Evolutionary conservation across 2,113 vertebrate genomes (phyloP).

Genomic region (Oreochromis aureus): DNA sequence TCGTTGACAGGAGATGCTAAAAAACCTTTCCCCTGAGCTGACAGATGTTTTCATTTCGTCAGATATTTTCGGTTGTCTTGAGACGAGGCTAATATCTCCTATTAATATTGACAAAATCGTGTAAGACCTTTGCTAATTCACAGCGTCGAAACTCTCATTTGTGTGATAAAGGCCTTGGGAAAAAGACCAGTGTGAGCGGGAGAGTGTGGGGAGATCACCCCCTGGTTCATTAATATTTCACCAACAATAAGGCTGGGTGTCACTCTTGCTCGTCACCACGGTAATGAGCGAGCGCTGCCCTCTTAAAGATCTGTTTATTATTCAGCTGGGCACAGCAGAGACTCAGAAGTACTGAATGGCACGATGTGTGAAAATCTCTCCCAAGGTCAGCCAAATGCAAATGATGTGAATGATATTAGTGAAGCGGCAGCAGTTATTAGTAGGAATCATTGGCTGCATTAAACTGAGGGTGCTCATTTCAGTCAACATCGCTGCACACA

Average conservation of each 20-base stretch:
- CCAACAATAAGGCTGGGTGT: conserved; percentile 46
- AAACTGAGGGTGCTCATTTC: background rate
- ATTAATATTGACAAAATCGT: conserved; percentile 38
- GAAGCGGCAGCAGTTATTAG: background rate
- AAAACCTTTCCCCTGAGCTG: background rate
- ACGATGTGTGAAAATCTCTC: conserved; percentile 28
- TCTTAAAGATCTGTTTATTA: conserved; percentile 56
- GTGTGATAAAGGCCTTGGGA: conserved; percentile 1
- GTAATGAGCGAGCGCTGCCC: conserved; percentile 43
- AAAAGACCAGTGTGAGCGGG: background rate
- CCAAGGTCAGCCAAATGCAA: conserved; percentile 45
- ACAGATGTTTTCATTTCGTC: conserved; percentile 49
- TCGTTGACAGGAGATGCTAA: conserved; percentile 18
- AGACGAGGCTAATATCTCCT: conserved; percentile 23
- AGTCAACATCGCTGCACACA: background rate
- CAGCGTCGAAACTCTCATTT: background rate
- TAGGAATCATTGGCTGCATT: background rate
- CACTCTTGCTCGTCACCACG: conserved; percentile 41
- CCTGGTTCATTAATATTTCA: conserved; percentile 59
- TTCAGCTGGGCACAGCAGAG: conserved; percentile 21
- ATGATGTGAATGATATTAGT: background rate
- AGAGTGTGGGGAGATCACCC: conserved; percentile 20
- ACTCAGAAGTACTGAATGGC: conserved; percentile 24
- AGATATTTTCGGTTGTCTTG: conserved; percentile 5
- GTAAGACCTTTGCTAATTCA: conserved; percentile 23